These are phyloP conservation scores for Heterohyrax brucei DNA, from an alignment of 2,797 vertebrate species.

Conservation along the genomic window DNA sequence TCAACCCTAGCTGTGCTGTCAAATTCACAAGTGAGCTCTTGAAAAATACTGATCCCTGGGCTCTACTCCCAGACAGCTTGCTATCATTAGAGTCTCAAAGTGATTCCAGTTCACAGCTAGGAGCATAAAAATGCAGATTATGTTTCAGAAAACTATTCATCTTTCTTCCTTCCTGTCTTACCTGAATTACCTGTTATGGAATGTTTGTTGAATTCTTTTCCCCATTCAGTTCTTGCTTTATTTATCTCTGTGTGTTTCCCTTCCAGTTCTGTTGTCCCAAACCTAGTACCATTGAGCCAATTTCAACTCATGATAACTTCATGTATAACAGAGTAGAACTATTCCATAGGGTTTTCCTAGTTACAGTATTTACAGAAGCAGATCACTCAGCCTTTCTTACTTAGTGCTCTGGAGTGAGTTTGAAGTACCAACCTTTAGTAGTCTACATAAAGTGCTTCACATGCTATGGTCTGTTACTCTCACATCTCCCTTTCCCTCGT, in stretches of 20 bases:
- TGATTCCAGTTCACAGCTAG: neutral
- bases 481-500: neutral
- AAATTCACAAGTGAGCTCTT: neutral
- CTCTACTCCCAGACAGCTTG: neutral
- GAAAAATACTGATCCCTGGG: neutral
- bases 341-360: neutral
- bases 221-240: neutral
- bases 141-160: constrained; percentile 33
- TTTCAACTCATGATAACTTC: too few relatives aligned
- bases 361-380: neutral
- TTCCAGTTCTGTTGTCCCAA: neutral
- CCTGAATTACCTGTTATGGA: neutral
- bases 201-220: neutral
- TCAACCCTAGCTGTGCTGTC: constrained; percentile 14
- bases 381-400: neutral
- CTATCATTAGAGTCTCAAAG: neutral
- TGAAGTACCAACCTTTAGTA: neutral
- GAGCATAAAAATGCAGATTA: neutral
- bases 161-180: neutral
- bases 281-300: neutral
- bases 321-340: neutral
- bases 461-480: neutral
- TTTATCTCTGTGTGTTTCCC: neutral
- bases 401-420: neutral
- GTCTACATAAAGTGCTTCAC: neutral